Evolutionary conservation across 1,140 invertebrate species (phyloP), one percentile per base, ranked within the genome.

Genomic region (Riptortus pedestris): DNA sequence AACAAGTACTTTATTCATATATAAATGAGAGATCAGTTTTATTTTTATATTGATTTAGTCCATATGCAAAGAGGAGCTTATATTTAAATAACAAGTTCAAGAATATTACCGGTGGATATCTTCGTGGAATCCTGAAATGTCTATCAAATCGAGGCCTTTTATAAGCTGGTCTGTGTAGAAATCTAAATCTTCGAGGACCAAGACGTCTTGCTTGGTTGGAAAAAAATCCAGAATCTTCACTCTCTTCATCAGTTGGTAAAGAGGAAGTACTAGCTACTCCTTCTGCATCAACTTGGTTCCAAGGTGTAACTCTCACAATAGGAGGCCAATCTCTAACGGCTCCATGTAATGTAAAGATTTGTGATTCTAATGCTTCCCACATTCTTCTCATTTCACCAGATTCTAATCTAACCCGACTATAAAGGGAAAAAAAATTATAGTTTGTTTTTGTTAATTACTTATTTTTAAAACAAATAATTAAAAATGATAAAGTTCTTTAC

Each of bases 301-400:
- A n/a, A 20, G 45, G 45, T 20, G 45, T 20, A 22, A 47, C 45
- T 12, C 45, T 47, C 0, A 47, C 45, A 47, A 47, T 22, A 9
- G 45, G 45, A 24, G 51, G 51, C 51, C 51, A 55, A 67, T 75
- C 62, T 66, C 75, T 27, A 67, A 79, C 71, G 71, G 76, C 71
- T 67, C 75, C 70, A 18, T 81, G 79, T 28, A 83, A 71, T 58
- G 74, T 73, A 38, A 79, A 70, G 62, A 85, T 79, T 60, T 83
- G 79, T 59, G 79, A 70, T 48, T 82, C 79, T 33, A 86, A 73
- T 70, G 83, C 80, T 62, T 81, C 79, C 76, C 84, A 81, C 77
- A 85, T 81, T 63, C 74, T 75, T 7, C 83, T 78, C 27, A 86
- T 77, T 67, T 82, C 51, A 3, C 51, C 24, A 24, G 51, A 77